Percentiles rank a stretch among this genome's conserved stretches.
Evolutionary conservation across 2,797 vertebrate species (phyloP).

Genomic region (Enteromius radiatus): DNA sequence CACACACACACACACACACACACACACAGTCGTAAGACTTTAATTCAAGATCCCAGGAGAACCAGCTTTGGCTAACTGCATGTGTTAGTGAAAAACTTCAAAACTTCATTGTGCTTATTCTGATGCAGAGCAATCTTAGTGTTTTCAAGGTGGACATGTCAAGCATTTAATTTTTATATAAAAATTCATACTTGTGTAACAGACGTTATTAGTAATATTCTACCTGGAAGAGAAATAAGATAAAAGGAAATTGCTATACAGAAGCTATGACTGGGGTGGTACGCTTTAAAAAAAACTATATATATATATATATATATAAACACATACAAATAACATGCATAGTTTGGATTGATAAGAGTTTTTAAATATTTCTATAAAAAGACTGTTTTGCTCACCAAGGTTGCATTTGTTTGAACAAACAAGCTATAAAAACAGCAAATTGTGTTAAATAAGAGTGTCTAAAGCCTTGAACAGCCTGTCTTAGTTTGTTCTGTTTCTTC

Average conservation of each 20-base stretch:
- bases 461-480: too few species aligned
- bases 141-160: neutral
- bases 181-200: too few species aligned
- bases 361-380: too few species aligned
- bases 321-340: neutral
- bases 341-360: too few species aligned
- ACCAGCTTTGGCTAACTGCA: constrained; percentile 53
- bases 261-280: too few species aligned
- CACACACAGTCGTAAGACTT: constrained; percentile 23
- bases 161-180: neutral
- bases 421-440: too few species aligned
- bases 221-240: neutral
- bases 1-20: constrained; percentile 29
- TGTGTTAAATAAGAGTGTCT: too few species aligned
- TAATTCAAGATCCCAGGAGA: constrained; percentile 46
- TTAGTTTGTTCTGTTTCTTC: too few species aligned
- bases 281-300: too few species aligned
- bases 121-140: constrained; percentile 26
- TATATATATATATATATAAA: too few species aligned
- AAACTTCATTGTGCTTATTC: constrained; percentile 29
- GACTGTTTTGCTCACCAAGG: too few species aligned
- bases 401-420: too few species aligned
- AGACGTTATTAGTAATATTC: constrained; percentile 1
- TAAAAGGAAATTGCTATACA: neutral
- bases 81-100: constrained; percentile 29